phyloP scores from a whole-genome alignment of 2,797 vertebrate species.

The Anomalospiza imberbis region DNA sequence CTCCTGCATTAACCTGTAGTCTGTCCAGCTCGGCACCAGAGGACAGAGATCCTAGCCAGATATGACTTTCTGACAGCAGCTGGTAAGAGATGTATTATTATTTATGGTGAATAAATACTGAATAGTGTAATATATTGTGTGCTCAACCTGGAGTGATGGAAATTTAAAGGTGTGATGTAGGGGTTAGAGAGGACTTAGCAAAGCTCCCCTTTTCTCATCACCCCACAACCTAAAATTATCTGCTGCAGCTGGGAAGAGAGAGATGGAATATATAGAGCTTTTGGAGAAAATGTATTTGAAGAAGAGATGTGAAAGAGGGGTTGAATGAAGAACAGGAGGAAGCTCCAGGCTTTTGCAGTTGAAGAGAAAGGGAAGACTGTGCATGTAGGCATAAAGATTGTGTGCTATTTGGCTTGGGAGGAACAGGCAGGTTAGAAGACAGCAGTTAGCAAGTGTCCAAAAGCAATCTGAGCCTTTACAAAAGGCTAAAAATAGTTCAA shows the following conservation, averaged over 20 bases:
- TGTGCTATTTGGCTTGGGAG: background rate
- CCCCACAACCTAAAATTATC: background rate
- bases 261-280: fast-evolving
- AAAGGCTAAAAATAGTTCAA: background rate
- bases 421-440: background rate
- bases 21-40: background rate
- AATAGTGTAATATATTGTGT: background rate
- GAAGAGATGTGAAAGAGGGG: background rate
- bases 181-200: background rate
- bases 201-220: background rate
- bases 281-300: background rate
- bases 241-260: background rate
- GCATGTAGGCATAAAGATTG: fast-evolving
- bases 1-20: background rate
- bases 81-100: background rate
- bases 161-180: background rate
- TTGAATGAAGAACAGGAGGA: background rate
- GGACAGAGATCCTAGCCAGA: background rate
- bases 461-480: background rate
- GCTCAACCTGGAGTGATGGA: background rate
- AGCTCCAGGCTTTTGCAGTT: background rate
- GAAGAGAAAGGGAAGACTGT: background rate
- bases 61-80: background rate
- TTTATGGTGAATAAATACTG: background rate
- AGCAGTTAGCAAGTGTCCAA: background rate